phyloP scores from a whole-genome alignment of 2,113 vertebrate species.

The Cathartes aura region DNA sequence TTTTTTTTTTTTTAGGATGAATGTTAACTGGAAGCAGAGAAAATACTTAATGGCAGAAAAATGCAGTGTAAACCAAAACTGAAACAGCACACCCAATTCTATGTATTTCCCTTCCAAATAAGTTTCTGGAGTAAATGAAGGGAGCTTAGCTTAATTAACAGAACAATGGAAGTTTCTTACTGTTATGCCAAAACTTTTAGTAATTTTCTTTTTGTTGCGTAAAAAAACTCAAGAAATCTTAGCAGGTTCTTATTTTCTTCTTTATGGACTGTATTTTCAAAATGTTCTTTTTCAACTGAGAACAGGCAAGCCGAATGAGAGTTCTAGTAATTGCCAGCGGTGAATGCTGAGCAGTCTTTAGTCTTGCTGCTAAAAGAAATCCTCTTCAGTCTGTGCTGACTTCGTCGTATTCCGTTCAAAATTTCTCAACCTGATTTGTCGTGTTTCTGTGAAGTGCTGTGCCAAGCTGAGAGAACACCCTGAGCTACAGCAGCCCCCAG shows the following conservation, averaged over 20 bases:
- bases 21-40: conserved; percentile 25
- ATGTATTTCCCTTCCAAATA: neutral
- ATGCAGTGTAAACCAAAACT: conserved; percentile 2
- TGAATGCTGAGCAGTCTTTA: neutral
- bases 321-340: neutral
- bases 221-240: conserved; percentile 7
- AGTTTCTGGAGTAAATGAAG: conserved; percentile 3
- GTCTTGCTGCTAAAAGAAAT: neutral
- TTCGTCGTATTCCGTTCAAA: neutral
- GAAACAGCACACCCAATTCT: neutral
- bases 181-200: neutral
- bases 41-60: conserved; percentile 26
- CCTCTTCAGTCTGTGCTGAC: neutral
- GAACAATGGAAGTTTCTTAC: neutral
- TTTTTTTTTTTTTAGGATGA: neutral
- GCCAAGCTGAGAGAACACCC: neutral
- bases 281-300: neutral
- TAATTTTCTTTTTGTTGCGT: neutral
- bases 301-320: neutral
- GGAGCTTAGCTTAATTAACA: conserved; percentile 3
- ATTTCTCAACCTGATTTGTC: neutral
- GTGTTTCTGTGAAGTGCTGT: neutral
- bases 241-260: neutral
- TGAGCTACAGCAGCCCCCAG: neutral
- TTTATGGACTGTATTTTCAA: neutral